Conservation (phyloP, 2,888 invertebrate genomes). For the Apamea monoglypha region DNA sequence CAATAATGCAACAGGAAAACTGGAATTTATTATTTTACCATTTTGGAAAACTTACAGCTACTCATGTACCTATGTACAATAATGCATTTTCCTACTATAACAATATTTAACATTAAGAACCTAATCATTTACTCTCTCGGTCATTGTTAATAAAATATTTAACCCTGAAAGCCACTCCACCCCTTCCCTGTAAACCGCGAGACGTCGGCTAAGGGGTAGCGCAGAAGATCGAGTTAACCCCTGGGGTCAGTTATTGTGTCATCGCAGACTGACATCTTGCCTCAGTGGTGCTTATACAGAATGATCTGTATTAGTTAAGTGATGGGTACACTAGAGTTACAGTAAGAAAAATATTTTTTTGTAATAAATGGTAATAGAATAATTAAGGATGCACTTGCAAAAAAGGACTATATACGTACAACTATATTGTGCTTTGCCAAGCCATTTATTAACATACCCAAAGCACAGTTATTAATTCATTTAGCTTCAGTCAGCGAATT, state of each 20-base stretch:
- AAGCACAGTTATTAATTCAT: neutral
- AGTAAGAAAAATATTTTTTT: neutral
- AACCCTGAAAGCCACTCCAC: slow-evolving; percentile 19
- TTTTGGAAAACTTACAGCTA: neutral
- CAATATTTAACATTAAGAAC: neutral
- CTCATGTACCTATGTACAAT: neutral
- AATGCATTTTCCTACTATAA: neutral
- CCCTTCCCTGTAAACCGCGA: slow-evolving; percentile 37
- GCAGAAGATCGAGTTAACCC: slow-evolving; percentile 75
- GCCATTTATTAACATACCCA: neutral
- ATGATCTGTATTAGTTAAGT: neutral
- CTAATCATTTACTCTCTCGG: neutral
- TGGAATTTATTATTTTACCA: neutral
- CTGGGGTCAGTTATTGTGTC: slow-evolving; percentile 84
- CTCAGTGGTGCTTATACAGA: slow-evolving; percentile 60
- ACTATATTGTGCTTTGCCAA: neutral
- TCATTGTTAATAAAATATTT: slow-evolving; percentile 18
- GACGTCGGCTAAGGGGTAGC: slow-evolving; percentile 72
- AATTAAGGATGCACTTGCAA: neutral
- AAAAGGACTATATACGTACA: too few species aligned
- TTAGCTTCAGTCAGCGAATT: too few species aligned
- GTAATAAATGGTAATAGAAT: neutral
- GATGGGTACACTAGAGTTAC: neutral
- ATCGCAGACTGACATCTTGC: slow-evolving; percentile 70
- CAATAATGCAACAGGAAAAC: too few species aligned